Evolutionary conservation across 2,888 invertebrate species (phyloP), one percentile per base, ranked within the genome.

Genomic region (Amorpha juglandis): DNA sequence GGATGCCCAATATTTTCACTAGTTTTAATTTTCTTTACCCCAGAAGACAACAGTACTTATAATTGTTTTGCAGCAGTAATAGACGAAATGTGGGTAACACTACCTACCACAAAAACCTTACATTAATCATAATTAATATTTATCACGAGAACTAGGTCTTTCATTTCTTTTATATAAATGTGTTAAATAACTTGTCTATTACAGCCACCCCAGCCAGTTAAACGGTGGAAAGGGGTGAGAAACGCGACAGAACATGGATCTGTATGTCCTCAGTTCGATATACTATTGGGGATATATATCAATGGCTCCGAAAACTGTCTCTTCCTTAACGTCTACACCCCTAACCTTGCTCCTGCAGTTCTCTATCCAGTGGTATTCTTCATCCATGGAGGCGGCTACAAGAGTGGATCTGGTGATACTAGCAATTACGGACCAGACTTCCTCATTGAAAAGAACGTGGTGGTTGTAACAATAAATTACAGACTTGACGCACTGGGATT

Each of bases 381-480:
- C 64, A 81, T 88, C n/a, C 82, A 84, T 42, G 84, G 83, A 16
- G 82, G 84, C 3, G 81, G 78, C 0, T 86, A 70, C 63, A 74
- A 68, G 50, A 77, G 76, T 38, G 87, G 84, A 6, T 84, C 82
- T 2, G 84, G 83, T 4, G 88, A 93, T 71, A 85, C 84, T 0
- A 88, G 89, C 53, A 76, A 88, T 1, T 94, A 93, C 68, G 94
- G 94, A 0, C 94, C 95, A 0, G 94, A 94, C 68, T 94, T 92
- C 68, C 75, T 95, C 12, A 88, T 95, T 7, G 82, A 86, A 9
- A 89, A 94, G 73, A 88, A 89, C 68, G 84, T 94, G 0, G 83
- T 95, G 1, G 73, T 95, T 33, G 94, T 95, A 0, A 95, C 94
- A 0, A 76, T 94, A 0, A 95, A 95, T 74, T 94, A 94, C 71